Conservation (phyloP, 2,113 vertebrate species). For the Lethenteron reissneri region DNA sequence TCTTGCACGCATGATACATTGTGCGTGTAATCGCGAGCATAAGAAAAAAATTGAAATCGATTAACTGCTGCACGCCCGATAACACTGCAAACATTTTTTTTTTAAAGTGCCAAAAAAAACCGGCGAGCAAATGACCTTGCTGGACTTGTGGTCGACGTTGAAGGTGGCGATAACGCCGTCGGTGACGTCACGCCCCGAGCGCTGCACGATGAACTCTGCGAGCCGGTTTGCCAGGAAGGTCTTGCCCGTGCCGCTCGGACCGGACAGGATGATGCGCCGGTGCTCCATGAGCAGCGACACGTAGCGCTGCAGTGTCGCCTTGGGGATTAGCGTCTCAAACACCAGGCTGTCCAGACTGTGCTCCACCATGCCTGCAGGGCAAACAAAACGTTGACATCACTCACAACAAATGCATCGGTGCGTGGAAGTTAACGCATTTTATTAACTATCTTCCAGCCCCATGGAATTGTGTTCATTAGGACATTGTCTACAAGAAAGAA, state of each 20-base stretch:
- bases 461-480: too few relatives aligned
- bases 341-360: slow-evolving; percentile 61
- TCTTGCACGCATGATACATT: too few relatives aligned
- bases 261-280: slow-evolving; percentile 65
- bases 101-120: too few relatives aligned
- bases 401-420: too few relatives aligned
- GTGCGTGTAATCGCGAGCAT: too few relatives aligned
- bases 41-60: too few relatives aligned
- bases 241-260: slow-evolving; percentile 79
- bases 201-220: slow-evolving; percentile 46
- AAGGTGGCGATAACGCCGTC: slow-evolving; percentile 64
- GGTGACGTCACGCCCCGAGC: slow-evolving; percentile 40
- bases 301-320: slow-evolving; percentile 75
- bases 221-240: slow-evolving; percentile 74
- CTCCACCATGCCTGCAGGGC: slow-evolving; percentile 14
- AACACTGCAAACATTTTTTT: too few relatives aligned
- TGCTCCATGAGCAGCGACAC: slow-evolving; percentile 67
- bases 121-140: slow-evolving; percentile 39
- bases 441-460: too few relatives aligned
- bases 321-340: slow-evolving; percentile 74
- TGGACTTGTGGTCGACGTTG: slow-evolving; percentile 90
- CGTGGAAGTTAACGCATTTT: too few relatives aligned
- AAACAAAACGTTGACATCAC: too few relatives aligned
- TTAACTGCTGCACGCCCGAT: too few relatives aligned
- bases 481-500: too few relatives aligned